phyloP scores from a whole-genome alignment of 2,113 vertebrate species.

The Sterna hirundo region DNA sequence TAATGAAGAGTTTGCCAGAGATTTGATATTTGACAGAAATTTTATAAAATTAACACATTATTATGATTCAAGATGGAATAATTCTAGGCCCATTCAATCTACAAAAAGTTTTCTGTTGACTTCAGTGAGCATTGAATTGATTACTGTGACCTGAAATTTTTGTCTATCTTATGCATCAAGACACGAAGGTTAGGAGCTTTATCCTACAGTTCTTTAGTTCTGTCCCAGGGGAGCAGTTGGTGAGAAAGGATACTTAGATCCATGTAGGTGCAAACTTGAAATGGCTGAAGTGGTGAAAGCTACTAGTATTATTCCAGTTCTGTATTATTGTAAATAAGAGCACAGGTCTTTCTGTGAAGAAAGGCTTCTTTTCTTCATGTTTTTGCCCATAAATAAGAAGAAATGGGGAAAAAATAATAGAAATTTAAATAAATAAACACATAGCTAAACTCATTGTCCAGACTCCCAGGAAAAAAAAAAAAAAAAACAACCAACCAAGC shows the following conservation, averaged over 20 bases:
- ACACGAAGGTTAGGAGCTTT: background rate
- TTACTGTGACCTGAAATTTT: background rate
- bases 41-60: background rate
- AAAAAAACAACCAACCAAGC: too few species aligned
- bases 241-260: background rate
- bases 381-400: background rate
- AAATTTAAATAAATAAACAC: background rate
- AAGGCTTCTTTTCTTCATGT: background rate
- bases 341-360: background rate
- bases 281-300: background rate
- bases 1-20: background rate
- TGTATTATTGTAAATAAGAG: background rate
- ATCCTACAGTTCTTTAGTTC: background rate
- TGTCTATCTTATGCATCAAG: background rate
- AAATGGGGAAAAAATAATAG: background rate
- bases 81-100: background rate
- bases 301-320: background rate
- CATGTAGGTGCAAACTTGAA: background rate
- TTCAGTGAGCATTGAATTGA: background rate
- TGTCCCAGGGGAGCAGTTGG: background rate
- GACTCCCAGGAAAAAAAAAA: rapidly evolving
- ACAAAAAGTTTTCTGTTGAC: background rate
- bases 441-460: background rate
- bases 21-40: background rate
- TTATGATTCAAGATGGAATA: background rate